Conservation (phyloP, 2,888 invertebrate species). For the Cotesia congregata region DNA sequence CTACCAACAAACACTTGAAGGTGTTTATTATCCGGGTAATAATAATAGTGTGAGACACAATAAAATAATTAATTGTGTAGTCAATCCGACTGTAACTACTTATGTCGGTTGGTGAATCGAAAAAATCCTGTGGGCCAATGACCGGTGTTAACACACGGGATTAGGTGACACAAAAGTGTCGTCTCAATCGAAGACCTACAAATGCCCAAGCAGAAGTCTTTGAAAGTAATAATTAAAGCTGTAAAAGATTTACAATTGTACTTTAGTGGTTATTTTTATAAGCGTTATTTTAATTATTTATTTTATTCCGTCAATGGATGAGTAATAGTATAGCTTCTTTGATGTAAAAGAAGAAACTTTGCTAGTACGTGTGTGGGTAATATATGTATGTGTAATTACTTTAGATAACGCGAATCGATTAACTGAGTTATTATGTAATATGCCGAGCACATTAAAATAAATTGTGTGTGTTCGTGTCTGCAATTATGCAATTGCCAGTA, state of each 20-base stretch:
- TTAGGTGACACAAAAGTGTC: constrained; percentile 43
- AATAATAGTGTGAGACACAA: background rate
- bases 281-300: too few relatives aligned
- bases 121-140: constrained; percentile 49
- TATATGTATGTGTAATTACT: background rate
- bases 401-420: constrained; percentile 12
- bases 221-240: constrained; percentile 61
- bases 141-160: constrained; percentile 44
- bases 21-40: background rate
- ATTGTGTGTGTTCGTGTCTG: background rate
- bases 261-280: background rate
- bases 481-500: constrained; percentile 10
- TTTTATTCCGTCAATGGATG: too few relatives aligned
- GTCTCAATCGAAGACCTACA: constrained; percentile 59
- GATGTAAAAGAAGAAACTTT: background rate
- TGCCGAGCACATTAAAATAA: background rate
- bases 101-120: background rate
- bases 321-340: too few relatives aligned
- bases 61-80: constrained; percentile 14
- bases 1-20: background rate
- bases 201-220: constrained; percentile 65
- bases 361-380: background rate
- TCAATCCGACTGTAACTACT: background rate
- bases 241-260: constrained; percentile 45
- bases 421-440: constrained; percentile 1